Evolutionary conservation across 2,888 invertebrate genomes (phyloP), one percentile per base, ranked within the genome.

Genomic region (Oxytorus armatus): DNA sequence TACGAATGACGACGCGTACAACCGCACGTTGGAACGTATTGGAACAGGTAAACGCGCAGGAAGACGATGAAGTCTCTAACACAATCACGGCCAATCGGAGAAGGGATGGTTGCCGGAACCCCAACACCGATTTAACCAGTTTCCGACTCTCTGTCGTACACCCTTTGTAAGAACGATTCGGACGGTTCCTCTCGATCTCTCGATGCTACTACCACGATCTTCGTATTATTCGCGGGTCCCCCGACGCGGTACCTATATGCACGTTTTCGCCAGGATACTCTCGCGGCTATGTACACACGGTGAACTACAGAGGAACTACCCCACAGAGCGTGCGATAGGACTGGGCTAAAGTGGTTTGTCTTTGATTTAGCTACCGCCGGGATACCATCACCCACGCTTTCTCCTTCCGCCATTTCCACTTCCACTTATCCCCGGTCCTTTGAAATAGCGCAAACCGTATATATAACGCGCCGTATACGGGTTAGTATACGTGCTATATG

Each of bases 261-360:
- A 55, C 42, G 25, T 68, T 79, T 79, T 39, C 74, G 51, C 53
- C 44, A 16, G 65, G n/a, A 69, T 79, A 51, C 65, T 57, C 39
- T 36, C n/a, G 11, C 57, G 51, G 44, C 63, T 81, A 63, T 73
- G 74, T 69, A 74, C 42, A 74, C 63, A 69, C 70, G 53, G 59
- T n/a, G n/a, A n/a, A n/a, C 53, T 36, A 68, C 29, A 14, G n/a
- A 5, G 29, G 70, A 66, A 21, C 72, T 39, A 72, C 76, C 74
- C 83, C 69, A 74, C 77, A 83, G 42, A 16, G 21, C 47, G 11
- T 82, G 77, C 89, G 82, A 89, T 88, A 88, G 86, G 88, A 87
- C 88, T 86, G n/a, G 86, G 86, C 86, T 88, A 89, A 91, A 91
- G 90, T 91, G 90, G 90, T 91, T 91, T 90, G 89, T 90, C 90